Evolutionary conservation across 2,113 vertebrate species (phyloP).

Genomic region (Sula dactylatra): DNA sequence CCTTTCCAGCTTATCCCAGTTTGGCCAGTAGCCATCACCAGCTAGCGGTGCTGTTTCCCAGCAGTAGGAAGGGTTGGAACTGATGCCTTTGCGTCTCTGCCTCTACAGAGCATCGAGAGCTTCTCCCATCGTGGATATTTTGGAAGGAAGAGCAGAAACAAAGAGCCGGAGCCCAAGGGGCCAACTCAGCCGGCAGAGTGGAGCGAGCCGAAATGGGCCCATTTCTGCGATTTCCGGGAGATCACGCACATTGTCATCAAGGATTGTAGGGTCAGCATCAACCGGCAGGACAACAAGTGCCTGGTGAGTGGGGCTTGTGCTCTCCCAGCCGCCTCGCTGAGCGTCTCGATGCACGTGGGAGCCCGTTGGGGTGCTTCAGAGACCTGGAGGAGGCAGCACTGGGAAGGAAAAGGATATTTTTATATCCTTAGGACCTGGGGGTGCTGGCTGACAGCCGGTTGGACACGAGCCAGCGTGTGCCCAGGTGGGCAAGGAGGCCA

Average conservation of each 20-base stretch:
- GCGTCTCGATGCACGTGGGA: accelerated
- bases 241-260: slow-evolving; percentile 85
- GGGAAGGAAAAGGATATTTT: accelerated
- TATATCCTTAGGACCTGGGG: too few relatives aligned
- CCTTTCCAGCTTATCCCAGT: not conserved
- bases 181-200: not conserved
- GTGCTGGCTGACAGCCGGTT: too few relatives aligned
- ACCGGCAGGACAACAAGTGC: slow-evolving; percentile 84
- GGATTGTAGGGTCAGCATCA: slow-evolving; percentile 75
- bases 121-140: not conserved
- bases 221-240: slow-evolving; percentile 89
- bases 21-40: accelerated
- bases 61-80: accelerated
- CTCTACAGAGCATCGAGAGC: not conserved
- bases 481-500: too few relatives aligned
- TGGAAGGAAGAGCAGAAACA: not conserved
- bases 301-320: slow-evolving; percentile 73
- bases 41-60: not conserved
- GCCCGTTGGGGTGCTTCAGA: accelerated
- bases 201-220: slow-evolving; percentile 58
- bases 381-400: accelerated
- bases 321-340: too few relatives aligned
- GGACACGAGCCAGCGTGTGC: too few relatives aligned
- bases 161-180: slow-evolving; percentile 21
- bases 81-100: accelerated